A percentile compares a stretch with the other conserved stretches of the same genome.
These are phyloP conservation scores for Clistopyga incitator DNA, from an alignment of 2,888 invertebrate species.

Conservation along the genomic window DNA sequence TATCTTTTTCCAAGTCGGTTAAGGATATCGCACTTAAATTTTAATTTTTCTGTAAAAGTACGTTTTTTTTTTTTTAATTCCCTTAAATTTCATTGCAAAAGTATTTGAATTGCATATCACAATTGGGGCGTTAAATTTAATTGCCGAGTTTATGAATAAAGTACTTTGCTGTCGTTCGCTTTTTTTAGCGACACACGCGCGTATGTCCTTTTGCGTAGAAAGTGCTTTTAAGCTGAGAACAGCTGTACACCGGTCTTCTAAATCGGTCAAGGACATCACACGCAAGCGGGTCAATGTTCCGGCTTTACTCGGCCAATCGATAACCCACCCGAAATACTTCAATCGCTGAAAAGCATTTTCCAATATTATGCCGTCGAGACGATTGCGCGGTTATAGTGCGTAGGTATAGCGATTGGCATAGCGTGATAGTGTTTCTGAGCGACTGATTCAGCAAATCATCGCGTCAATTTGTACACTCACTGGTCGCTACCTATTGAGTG, in stretches of 20 bases:
- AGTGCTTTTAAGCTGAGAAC: slow-evolving; percentile 52
- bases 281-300: slow-evolving; percentile 47
- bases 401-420: not conserved
- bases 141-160: too few species aligned
- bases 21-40: too few species aligned
- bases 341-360: not conserved
- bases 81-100: too few species aligned
- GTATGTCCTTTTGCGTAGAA: not conserved
- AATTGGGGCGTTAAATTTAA: too few species aligned
- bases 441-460: not conserved
- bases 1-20: too few species aligned
- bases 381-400: not conserved
- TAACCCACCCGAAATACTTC: slow-evolving; percentile 11
- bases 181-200: not conserved
- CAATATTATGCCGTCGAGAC: not conserved
- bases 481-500: not conserved
- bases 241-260: slow-evolving; percentile 58
- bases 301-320: slow-evolving; percentile 57
- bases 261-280: slow-evolving; percentile 64
- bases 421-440: not conserved
- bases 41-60: too few species aligned
- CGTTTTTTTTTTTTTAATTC: too few species aligned
- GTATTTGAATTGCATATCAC: too few species aligned
- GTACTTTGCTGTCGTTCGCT: too few species aligned
- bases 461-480: not conserved